Evolutionary conservation across 2,113 vertebrate genomes (phyloP).

Genomic region (Erythrolamprus reginae): DNA sequence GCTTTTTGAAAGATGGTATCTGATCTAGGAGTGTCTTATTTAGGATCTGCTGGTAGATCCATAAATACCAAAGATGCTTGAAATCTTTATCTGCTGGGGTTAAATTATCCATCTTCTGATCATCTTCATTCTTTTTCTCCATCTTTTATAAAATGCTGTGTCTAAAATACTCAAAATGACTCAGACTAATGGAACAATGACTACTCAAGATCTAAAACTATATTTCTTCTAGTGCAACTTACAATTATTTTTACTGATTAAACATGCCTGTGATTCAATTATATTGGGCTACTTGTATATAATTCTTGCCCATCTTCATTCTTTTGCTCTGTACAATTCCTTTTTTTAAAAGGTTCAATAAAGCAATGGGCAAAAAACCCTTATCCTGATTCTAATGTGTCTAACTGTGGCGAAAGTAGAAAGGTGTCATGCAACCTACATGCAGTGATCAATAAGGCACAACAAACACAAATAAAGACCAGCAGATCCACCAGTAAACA

Average conservation of each 20-base stretch:
- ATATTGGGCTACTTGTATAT: background rate
- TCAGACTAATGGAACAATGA: background rate
- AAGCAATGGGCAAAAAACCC: background rate
- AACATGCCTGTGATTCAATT: background rate
- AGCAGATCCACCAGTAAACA: background rate
- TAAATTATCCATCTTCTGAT: background rate
- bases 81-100: background rate
- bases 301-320: too few relatives aligned
- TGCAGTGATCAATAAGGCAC: background rate
- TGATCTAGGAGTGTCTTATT: background rate
- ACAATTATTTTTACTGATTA: background rate
- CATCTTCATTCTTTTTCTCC: background rate
- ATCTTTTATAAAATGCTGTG: background rate
- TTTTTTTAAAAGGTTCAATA: background rate
- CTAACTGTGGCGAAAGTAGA: background rate
- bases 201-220: background rate
- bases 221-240: background rate
- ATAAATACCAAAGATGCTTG: background rate
- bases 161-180: background rate
- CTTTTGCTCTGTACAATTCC: too few relatives aligned
- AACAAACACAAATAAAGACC: background rate
- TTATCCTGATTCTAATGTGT: background rate
- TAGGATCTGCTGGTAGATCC: background rate
- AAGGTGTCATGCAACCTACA: background rate
- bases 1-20: background rate